These are phyloP conservation scores for Dallia pectoralis DNA, from an alignment of 2,797 vertebrate species.

Conservation along the genomic window DNA sequence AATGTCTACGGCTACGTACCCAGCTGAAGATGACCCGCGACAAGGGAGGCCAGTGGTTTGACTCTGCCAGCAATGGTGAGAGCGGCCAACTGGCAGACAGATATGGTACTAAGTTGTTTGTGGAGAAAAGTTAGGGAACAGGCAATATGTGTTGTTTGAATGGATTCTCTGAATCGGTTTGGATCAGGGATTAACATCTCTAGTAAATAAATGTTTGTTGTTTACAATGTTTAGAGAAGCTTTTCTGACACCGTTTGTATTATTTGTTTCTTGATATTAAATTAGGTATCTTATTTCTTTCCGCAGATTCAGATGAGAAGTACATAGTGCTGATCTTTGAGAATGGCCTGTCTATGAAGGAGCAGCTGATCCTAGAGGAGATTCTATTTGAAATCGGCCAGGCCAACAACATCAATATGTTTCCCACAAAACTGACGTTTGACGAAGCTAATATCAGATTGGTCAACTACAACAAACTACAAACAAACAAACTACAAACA, in stretches of 20 bases:
- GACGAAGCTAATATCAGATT: constrained; percentile 92
- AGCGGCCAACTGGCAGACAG: constrained; percentile 21
- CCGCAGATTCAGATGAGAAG: constrained; percentile 86
- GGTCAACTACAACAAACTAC: constrained; percentile 91
- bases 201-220: neutral
- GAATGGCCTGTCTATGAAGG: constrained; percentile 81
- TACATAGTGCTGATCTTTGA: constrained; percentile 97
- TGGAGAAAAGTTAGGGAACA: no score
- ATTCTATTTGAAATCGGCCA: constrained; percentile 85
- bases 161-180: no score
- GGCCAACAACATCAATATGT: constrained; percentile 81
- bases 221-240: neutral
- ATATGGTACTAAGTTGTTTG: no score
- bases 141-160: no score
- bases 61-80: constrained; percentile 83
- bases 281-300: neutral
- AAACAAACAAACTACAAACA: no score
- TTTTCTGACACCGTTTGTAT: neutral
- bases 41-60: constrained; percentile 81
- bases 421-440: constrained; percentile 87
- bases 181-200: neutral
- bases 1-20: constrained; percentile 81
- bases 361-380: constrained; percentile 88
- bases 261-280: neutral
- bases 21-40: constrained; percentile 84